A percentile compares a stretch with the other conserved stretches of the same genome.
Evolutionary conservation across 2,888 invertebrate genomes (phyloP).

Genomic region (Lathronympha strigana): DNA sequence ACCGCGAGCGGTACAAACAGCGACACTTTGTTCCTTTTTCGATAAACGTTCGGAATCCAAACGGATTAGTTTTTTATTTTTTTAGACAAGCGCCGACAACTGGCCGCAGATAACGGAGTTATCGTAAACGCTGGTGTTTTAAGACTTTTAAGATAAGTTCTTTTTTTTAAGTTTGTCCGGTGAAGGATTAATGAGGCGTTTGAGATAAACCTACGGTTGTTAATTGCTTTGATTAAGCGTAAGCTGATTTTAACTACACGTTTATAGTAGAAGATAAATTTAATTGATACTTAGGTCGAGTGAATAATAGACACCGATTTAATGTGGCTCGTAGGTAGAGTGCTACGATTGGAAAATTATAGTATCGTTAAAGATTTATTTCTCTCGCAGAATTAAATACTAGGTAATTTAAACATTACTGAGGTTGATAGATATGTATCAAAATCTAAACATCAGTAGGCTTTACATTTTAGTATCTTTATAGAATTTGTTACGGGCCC

Average conservation of each 20-base stretch:
- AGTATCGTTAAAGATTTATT: not conserved
- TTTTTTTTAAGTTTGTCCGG: conserved; percentile 44
- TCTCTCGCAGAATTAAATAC: not conserved
- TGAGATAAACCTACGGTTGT: conserved; percentile 30
- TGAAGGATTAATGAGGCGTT: conserved; percentile 37
- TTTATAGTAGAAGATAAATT: not conserved
- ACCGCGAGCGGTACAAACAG: conserved; percentile 37
- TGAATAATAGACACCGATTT: conserved; percentile 14
- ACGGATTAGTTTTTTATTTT: conserved; percentile 46
- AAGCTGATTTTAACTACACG: conserved; percentile 23
- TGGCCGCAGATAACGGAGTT: conserved; percentile 59
- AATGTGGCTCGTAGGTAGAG: not conserved
- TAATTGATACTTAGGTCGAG: conserved; percentile 1
- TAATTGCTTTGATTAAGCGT: conserved; percentile 29
- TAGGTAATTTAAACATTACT: not conserved
- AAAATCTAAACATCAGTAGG: too few species aligned
- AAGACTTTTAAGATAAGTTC: conserved; percentile 72
- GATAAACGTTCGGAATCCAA: conserved; percentile 36
- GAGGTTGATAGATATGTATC: not conserved
- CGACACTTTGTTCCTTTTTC: conserved; percentile 39
- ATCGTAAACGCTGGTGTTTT: conserved; percentile 68
- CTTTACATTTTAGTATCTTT: too few species aligned
- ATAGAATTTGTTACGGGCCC: too few species aligned
- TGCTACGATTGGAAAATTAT: conserved; percentile 11
- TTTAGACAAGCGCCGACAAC: conserved; percentile 50